These are phyloP conservation scores for Lithosia quadra DNA, from an alignment of 2,888 invertebrate genomes.

Conservation along the genomic window DNA sequence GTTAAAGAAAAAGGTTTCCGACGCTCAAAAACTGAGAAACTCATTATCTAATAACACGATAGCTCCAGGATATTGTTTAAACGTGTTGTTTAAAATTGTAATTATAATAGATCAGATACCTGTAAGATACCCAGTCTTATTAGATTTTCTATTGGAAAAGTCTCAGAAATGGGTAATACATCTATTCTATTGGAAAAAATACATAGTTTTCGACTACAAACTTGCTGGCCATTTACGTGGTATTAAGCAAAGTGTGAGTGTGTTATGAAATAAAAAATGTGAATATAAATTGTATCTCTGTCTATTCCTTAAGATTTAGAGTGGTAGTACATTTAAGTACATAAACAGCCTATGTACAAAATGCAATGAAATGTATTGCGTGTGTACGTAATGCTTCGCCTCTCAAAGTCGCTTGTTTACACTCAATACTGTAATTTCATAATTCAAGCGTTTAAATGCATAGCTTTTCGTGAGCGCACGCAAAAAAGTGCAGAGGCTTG, in stretches of 20 bases:
- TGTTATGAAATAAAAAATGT: too few species aligned
- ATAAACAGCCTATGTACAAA: background rate
- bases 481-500: conserved; percentile 77
- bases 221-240: too few species aligned
- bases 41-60: background rate
- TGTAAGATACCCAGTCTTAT: background rate
- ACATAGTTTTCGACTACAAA: too few species aligned
- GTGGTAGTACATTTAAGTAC: background rate
- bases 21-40: background rate
- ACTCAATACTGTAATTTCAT: conserved; percentile 86
- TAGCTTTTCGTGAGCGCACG: conserved; percentile 83
- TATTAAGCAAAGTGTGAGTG: too few species aligned
- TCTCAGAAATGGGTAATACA: too few species aligned
- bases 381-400: conserved; percentile 33
- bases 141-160: background rate
- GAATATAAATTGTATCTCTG: too few species aligned
- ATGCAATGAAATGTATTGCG: conserved; percentile 21
- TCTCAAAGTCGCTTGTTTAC: conserved; percentile 73
- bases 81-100: background rate
- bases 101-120: background rate
- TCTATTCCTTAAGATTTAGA: background rate
- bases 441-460: conserved; percentile 87
- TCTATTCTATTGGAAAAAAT: too few species aligned
- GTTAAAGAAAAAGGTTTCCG: too few species aligned
- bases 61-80: background rate